Evolutionary conservation across 2,797 vertebrate species (phyloP), one percentile per base, ranked within the genome.

Genomic region (Falco rusticolus): DNA sequence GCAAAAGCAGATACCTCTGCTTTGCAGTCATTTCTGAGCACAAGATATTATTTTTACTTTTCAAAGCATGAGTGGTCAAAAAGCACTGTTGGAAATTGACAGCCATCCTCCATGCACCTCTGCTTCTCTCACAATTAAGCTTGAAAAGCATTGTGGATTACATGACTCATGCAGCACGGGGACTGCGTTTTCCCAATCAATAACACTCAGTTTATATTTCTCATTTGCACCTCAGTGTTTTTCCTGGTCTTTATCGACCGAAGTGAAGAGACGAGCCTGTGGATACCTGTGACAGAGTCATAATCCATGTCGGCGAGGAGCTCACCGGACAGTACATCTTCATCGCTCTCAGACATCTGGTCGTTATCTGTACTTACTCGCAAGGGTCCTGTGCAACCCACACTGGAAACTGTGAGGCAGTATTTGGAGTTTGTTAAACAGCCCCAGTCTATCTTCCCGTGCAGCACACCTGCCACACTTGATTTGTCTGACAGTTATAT

Each of bases 21-120:
- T 93, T 72, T 37, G 29, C 93, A 60, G 89, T 81, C 45, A 16
- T 65, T 92, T 34, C 63, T 7, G 88, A 95, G 97, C 97, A n/a
- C 98, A 97, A 97, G 96, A 82, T 84, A 97, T 94, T 97, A 75
- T 90, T 97, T 97, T 83, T 94, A 88, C 97, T 96, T 97, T 97
- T 97, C 90, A 89, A 96, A 97, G 94, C 95, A 93, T 94, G 94
- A 98, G 96, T 92, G 96, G 96, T 96, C 96, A 96, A 90, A 95
- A 95, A 96, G 93, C 86, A 93, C 70, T 22, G 93, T 82, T 77
- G 94, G 96, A 97, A 97, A 97, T 93, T 94, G 95, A 97, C n/a
- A 98, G 97, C 97, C 97, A 96, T 97, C 95, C 96, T 97, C 48
- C 47, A 56, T 2, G 48, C 94, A 89, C 80, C 93, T 84, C 84